Conservation (phyloP, 1,140 invertebrate genomes). For the Rhopalosiphum maidis region DNA sequence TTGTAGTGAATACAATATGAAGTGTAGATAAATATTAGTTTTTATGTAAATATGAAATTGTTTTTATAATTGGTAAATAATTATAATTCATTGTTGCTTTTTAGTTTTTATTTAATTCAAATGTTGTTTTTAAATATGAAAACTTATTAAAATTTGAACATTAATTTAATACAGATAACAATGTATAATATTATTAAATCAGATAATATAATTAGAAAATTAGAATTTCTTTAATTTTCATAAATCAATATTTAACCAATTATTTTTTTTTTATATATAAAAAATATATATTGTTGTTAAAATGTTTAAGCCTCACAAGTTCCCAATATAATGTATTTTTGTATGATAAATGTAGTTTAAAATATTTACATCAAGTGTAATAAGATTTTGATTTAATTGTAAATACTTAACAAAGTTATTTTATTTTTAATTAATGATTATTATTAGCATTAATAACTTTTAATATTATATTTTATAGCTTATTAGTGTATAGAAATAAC, state of each 20-base stretch:
- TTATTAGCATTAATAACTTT: neutral
- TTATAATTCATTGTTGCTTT: neutral
- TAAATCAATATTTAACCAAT: neutral
- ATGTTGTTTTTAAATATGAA: neutral
- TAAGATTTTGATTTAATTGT: neutral
- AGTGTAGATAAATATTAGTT: neutral
- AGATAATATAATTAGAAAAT: neutral
- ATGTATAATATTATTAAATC: neutral
- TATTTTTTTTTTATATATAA: constrained; percentile 2
- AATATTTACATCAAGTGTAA: constrained; percentile 5
- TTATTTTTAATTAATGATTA: constrained; percentile 3
- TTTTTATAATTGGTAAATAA: neutral
- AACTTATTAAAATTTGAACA: neutral
- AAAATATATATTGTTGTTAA: constrained; percentile 19
- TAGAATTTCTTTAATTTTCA: neutral
- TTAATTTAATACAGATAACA: neutral
- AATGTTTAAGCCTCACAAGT: neutral
- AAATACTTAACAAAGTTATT: constrained; percentile 2
- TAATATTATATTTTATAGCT: constrained; percentile 24
- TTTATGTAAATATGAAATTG: neutral
- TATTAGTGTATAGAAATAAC: constrained; percentile 11
- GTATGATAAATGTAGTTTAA: neutral
- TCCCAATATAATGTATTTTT: neutral
- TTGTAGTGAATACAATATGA: neutral
- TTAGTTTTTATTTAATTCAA: neutral